phyloP scores from a whole-genome alignment of 2,888 invertebrate genomes.

The Silvanus unidentatus region DNA sequence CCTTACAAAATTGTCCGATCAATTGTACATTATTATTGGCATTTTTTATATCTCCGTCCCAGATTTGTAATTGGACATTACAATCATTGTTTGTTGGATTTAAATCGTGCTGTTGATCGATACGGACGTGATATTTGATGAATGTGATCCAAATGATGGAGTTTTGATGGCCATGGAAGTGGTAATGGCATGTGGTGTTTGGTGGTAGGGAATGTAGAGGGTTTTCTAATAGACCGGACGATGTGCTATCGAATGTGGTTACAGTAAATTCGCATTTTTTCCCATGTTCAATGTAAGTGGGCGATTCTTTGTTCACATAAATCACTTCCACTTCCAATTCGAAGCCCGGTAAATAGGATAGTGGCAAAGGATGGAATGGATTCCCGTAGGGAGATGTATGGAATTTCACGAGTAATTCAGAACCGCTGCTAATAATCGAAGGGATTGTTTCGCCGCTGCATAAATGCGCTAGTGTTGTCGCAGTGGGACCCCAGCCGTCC shows the following conservation, averaged over 20 bases:
- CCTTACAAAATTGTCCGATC: constrained; percentile 71
- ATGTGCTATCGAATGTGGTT: constrained; percentile 66
- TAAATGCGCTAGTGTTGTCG: constrained; percentile 69
- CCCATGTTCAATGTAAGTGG: constrained; percentile 66
- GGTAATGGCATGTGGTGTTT: constrained; percentile 76
- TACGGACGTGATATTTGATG: constrained; percentile 72
- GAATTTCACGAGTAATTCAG: constrained; percentile 73
- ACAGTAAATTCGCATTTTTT: constrained; percentile 72
- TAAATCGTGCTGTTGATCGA: constrained; percentile 52
- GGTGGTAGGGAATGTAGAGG: constrained; percentile 74
- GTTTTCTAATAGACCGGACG: constrained; percentile 65
- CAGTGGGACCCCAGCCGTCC: constrained; percentile 66
- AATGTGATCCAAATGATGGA: constrained; percentile 81
- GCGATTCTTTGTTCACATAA: constrained; percentile 69
- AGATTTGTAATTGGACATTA: constrained; percentile 63
- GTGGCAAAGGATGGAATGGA: constrained; percentile 72
- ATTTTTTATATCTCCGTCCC: constrained; percentile 61
- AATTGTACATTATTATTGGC: constrained; percentile 48
- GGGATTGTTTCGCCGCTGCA: constrained; percentile 80
- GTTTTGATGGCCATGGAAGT: constrained; percentile 67
- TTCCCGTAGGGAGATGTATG: constrained; percentile 77
- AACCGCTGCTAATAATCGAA: constrained; percentile 70
- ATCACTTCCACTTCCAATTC: constrained; percentile 76
- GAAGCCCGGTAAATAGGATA: constrained; percentile 74
- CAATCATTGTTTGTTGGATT: constrained; percentile 58